Evolutionary conservation across 2,888 invertebrate species (phyloP).

Genomic region (Idaea aversata): DNA sequence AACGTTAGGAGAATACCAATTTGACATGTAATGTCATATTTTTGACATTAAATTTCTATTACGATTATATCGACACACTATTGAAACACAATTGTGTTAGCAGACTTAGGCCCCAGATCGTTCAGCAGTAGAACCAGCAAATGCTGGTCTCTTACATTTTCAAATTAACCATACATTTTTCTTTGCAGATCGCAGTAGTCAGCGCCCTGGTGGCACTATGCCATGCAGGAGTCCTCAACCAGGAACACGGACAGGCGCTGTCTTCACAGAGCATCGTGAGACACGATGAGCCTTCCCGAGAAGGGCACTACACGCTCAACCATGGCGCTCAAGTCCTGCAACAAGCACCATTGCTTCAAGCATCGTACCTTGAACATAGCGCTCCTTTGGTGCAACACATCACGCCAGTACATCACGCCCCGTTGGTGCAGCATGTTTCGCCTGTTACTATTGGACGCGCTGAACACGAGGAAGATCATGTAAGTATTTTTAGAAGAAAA

Average conservation of each 20-base stretch:
- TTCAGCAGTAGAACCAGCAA: too few relatives aligned
- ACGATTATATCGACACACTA: too few relatives aligned
- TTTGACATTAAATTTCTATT: too few relatives aligned
- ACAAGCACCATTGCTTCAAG: conserved; percentile 30
- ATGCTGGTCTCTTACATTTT: neutral
- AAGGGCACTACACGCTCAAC: conserved; percentile 31
- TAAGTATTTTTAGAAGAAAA: conserved; percentile 35
- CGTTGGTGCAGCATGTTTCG: conserved; percentile 35
- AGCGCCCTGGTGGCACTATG: conserved; percentile 67
- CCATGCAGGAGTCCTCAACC: conserved; percentile 65
- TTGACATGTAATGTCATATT: too few relatives aligned
- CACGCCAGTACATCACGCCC: conserved; percentile 26
- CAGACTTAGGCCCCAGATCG: too few relatives aligned
- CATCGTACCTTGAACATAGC: conserved; percentile 19
- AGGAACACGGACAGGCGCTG: conserved; percentile 59
- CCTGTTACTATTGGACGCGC: conserved; percentile 37
- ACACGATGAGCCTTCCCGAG: conserved; percentile 58
- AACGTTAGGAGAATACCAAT: too few relatives aligned
- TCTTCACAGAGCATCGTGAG: conserved; percentile 70
- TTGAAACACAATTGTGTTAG: too few relatives aligned
- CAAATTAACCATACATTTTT: conserved; percentile 7
- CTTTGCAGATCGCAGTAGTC: conserved; percentile 64
- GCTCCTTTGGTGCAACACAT: conserved; percentile 29
- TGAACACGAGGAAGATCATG: conserved; percentile 51
- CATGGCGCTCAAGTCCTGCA: conserved; percentile 38